A percentile compares a stretch with the other conserved stretches of the same genome.
phyloP scores from a whole-genome alignment of 2,797 vertebrate species.

The Falco naumanni region DNA sequence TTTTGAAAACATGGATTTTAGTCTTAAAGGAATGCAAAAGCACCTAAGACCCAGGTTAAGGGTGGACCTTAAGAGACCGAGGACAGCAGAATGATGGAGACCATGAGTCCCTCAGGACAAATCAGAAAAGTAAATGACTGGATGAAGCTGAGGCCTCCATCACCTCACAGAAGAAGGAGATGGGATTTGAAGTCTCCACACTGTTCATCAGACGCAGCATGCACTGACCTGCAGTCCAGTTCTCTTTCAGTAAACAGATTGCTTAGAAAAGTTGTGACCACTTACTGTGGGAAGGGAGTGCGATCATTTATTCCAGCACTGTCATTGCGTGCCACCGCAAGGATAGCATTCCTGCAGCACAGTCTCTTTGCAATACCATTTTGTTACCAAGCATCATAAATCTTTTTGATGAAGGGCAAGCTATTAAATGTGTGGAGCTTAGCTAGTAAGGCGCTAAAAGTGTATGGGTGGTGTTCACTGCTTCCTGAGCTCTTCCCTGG shows the following conservation, averaged over 20 bases:
- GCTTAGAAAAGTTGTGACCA: neutral
- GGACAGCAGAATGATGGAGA: neutral
- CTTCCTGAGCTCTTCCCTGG: conserved; percentile 15
- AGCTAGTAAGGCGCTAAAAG: neutral
- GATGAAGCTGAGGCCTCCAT: neutral
- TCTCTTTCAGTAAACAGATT: neutral
- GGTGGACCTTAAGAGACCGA: neutral
- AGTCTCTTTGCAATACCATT: neutral
- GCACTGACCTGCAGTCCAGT: neutral
- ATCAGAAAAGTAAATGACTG: neutral
- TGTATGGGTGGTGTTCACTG: neutral
- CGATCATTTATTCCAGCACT: neutral
- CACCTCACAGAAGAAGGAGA: neutral
- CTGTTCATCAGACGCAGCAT: accelerated
- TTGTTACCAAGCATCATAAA: conserved; percentile 10
- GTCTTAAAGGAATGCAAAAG: neutral
- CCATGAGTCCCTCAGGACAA: neutral
- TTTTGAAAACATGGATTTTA: neutral
- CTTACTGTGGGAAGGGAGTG: neutral
- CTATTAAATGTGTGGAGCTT: neutral
- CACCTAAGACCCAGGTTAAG: neutral
- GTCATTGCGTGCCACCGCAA: neutral
- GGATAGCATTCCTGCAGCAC: neutral
- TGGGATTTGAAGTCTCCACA: neutral
- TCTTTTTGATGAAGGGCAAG: conserved; percentile 12